These are phyloP conservation scores for Craseonycteris thonglongyai DNA, from an alignment of 2,113 vertebrate species.

Conservation along the genomic window DNA sequence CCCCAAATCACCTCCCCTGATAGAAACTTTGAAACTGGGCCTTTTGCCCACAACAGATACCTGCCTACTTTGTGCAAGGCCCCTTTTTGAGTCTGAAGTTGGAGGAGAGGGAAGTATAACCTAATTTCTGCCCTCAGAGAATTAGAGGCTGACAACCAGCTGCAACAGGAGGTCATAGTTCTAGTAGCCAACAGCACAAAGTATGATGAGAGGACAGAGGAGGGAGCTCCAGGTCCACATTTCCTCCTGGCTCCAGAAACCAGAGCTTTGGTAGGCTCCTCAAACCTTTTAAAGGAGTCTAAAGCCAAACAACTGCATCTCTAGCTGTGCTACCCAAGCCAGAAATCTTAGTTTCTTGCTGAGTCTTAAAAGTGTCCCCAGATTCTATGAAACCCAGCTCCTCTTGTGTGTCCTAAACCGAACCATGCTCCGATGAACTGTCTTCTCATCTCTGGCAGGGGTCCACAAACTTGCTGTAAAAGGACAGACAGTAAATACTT, in stretches of 20 bases:
- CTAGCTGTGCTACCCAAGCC: background rate
- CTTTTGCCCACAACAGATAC: background rate
- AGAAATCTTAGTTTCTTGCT: background rate
- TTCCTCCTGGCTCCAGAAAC: background rate
- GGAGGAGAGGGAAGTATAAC: background rate
- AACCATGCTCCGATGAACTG: background rate
- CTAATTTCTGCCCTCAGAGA: background rate
- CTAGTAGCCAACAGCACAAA: fast-evolving
- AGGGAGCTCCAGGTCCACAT: background rate
- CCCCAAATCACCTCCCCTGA: background rate
- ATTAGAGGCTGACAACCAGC: background rate
- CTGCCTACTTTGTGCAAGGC: background rate
- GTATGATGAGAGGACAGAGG: background rate
- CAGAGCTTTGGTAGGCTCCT: background rate
- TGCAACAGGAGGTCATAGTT: background rate
- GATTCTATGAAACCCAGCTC: too few species aligned
- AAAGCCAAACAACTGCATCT: background rate
- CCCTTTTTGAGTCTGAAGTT: background rate
- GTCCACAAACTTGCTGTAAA: background rate
- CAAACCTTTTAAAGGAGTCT: background rate
- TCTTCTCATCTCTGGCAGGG: background rate
- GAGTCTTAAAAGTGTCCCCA: background rate
- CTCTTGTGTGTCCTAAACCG: background rate
- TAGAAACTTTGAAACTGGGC: background rate
- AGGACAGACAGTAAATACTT: background rate